Conservation (phyloP, 2,797 vertebrate species). For the Simalia tracyae region DNA sequence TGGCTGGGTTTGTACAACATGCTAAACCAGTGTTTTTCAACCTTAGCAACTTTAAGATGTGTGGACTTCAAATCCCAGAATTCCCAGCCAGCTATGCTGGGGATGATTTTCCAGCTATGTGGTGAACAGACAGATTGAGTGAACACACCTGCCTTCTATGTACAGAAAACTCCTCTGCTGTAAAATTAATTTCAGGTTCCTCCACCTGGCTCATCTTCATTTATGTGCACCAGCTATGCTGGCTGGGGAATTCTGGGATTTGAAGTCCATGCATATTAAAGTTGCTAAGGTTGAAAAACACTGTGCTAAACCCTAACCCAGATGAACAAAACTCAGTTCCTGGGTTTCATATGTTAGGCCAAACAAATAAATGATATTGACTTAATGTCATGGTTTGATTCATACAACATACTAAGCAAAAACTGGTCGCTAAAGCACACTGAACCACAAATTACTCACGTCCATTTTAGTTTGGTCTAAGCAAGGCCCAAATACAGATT, state of each 20-base stretch:
- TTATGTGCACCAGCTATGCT: background rate
- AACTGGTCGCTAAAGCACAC: background rate
- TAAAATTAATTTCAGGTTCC: background rate
- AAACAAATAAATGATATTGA: background rate
- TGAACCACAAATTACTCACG: background rate
- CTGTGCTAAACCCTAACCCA: background rate
- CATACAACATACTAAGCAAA: background rate
- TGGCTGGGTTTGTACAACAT: background rate
- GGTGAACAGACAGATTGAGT: background rate
- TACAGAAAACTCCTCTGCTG: background rate
- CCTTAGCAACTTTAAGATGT: too few relatives aligned
- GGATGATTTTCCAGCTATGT: background rate
- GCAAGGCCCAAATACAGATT: background rate
- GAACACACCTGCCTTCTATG: too few relatives aligned
- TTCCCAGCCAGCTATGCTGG: too few relatives aligned
- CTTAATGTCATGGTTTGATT: background rate
- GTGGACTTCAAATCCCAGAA: too few relatives aligned
- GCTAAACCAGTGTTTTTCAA: background rate
- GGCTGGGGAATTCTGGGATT: too few relatives aligned
- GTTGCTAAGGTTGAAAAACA: too few relatives aligned
- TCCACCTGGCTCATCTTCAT: background rate
- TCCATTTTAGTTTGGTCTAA: background rate
- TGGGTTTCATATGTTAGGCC: background rate
- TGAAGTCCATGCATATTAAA: too few relatives aligned
- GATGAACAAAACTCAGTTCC: background rate